phyloP scores from a whole-genome alignment of 2,888 invertebrate species.

The Pyrrhia umbra region DNA sequence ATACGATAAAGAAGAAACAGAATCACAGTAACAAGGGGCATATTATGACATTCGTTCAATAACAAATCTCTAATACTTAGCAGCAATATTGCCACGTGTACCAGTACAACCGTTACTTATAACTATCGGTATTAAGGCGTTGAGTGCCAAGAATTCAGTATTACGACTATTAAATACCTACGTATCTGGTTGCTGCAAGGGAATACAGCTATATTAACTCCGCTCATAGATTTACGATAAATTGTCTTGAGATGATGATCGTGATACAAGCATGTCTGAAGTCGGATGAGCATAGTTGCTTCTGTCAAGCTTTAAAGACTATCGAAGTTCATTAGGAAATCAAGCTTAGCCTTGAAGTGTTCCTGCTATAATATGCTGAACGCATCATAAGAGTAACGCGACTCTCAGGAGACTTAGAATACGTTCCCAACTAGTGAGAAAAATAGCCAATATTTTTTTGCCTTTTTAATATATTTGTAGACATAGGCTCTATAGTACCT shows the following conservation, averaged over 20 bases:
- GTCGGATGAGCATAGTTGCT: conserved; percentile 16
- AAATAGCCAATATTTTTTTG: no score
- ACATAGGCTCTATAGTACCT: no score
- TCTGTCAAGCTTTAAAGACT: conserved; percentile 7
- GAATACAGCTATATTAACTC: conserved; percentile 20
- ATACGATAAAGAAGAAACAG: conserved; percentile 15
- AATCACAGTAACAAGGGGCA: conserved; percentile 22
- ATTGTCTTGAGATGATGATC: conserved; percentile 28
- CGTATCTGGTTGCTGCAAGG: conserved; percentile 27
- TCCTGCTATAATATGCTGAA: no score
- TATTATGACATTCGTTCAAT: conserved; percentile 46
- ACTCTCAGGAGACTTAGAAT: no score
- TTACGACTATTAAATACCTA: conserved; percentile 32
- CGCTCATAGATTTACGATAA: conserved; percentile 12
- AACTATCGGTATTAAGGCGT: conserved; percentile 36
- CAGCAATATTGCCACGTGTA: conserved; percentile 38
- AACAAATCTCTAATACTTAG: conserved; percentile 33
- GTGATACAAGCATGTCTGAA: conserved; percentile 13
- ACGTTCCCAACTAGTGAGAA: no score
- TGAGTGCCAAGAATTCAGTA: conserved; percentile 54
- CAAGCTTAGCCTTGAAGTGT: not conserved
- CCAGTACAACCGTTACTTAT: conserved; percentile 31
- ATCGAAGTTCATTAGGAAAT: not conserved
- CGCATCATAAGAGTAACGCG: no score
- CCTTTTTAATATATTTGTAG: no score